These are phyloP conservation scores for Cnemophilus loriae DNA, from an alignment of 2,113 vertebrate species.

Conservation along the genomic window DNA sequence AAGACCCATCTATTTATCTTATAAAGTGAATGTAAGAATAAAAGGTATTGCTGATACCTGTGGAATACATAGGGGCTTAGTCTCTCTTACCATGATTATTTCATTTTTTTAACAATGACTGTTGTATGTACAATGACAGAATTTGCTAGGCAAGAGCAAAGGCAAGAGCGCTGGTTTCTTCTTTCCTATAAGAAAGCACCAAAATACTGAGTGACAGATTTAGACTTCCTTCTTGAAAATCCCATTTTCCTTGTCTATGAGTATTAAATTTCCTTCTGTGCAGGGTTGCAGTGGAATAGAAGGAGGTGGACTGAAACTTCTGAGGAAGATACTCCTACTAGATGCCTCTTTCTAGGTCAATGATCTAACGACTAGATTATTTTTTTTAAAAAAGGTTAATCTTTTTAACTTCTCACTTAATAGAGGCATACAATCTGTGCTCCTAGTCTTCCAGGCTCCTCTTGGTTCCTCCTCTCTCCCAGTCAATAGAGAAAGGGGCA, in stretches of 20 bases:
- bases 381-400: neutral
- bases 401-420: neutral
- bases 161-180: rapidly evolving
- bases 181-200: neutral
- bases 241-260: neutral
- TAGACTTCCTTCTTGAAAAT: neutral
- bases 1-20: neutral
- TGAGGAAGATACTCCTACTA: neutral
- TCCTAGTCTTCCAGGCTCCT: neutral
- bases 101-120: neutral
- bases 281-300: neutral
- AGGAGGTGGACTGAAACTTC: neutral
- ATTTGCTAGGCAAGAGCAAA: neutral
- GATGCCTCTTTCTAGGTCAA: neutral
- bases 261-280: neutral
- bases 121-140: neutral
- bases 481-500: neutral
- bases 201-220: neutral
- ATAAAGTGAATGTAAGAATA: neutral
- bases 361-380: neutral
- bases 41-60: neutral
- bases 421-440: neutral
- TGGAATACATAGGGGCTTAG: neutral
- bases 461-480: neutral
- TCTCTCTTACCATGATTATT: neutral